Conservation (phyloP, 2,888 invertebrate genomes). For the Phyto melanocephala region DNA sequence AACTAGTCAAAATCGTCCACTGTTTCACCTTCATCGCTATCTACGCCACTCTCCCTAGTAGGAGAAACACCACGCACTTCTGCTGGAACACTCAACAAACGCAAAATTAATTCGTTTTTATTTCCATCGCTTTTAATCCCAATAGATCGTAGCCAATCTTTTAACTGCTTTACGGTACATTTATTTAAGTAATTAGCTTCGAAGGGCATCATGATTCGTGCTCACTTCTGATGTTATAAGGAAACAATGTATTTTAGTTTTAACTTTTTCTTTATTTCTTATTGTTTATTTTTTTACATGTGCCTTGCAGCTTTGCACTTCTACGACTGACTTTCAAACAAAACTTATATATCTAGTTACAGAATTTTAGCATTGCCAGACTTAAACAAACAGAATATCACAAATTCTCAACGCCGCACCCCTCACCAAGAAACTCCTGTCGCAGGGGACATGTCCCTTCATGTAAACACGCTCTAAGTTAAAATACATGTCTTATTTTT, state of each 20-base stretch:
- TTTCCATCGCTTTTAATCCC: constrained; percentile 15
- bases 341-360: no score
- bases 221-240: constrained; percentile 25
- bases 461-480: no score
- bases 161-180: neutral
- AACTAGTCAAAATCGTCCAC: neutral
- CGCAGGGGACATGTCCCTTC: no score
- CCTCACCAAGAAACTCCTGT: no score
- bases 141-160: constrained; percentile 24
- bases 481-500: no score
- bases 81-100: neutral
- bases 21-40: neutral
- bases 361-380: no score
- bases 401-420: no score
- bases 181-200: neutral
- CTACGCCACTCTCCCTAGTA: neutral
- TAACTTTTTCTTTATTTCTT: neutral
- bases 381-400: no score
- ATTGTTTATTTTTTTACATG: neutral
- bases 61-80: neutral
- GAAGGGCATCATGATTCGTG: neutral
- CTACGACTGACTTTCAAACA: no score
- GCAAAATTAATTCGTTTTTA: constrained; percentile 16
- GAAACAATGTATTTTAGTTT: neutral
- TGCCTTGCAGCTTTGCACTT: no score